A percentile compares a stretch with the other conserved stretches of the same genome.
Evolutionary conservation across 2,797 vertebrate genomes (phyloP).

Genomic region (Lemur catta): DNA sequence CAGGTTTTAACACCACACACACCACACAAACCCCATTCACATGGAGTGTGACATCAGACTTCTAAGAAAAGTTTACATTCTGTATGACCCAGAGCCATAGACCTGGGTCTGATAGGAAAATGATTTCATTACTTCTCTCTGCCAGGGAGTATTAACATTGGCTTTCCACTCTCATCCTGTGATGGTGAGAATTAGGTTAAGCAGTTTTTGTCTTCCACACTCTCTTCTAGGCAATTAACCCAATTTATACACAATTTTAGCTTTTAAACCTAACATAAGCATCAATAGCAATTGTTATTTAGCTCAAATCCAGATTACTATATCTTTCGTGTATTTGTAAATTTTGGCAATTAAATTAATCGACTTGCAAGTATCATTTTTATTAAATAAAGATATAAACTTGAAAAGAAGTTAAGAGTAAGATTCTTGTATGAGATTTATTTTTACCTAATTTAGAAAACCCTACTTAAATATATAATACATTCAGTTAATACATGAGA

Average conservation of each 20-base stretch:
- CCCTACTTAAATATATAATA: not conserved
- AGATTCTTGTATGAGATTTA: not conserved
- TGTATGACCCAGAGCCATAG: not conserved
- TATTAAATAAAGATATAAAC: conserved; percentile 3
- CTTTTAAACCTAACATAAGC: conserved; percentile 39
- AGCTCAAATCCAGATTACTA: not conserved
- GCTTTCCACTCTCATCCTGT: not conserved
- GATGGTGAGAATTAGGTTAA: conserved; percentile 52
- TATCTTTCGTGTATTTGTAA: not conserved
- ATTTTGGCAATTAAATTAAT: conserved; percentile 18
- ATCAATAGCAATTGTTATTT: conserved; percentile 20
- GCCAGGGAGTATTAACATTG: not conserved
- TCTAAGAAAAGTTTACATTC: not conserved
- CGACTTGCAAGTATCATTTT: conserved; percentile 4
- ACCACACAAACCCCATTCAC: not conserved
- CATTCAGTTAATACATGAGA: conserved; percentile 60
- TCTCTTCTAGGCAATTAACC: conserved; percentile 64
- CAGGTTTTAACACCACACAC: not conserved
- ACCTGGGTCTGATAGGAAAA: not conserved
- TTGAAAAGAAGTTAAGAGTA: conserved; percentile 7
- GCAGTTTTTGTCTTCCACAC: conserved; percentile 36
- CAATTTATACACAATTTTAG: conserved; percentile 48
- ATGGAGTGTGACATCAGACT: not conserved
- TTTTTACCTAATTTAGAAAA: conserved; percentile 44
- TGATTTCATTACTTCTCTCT: not conserved